Evolutionary conservation across 2,888 invertebrate genomes (phyloP), one percentile per base, ranked within the genome.

Genomic region (Nemotelus nigrinus): DNA sequence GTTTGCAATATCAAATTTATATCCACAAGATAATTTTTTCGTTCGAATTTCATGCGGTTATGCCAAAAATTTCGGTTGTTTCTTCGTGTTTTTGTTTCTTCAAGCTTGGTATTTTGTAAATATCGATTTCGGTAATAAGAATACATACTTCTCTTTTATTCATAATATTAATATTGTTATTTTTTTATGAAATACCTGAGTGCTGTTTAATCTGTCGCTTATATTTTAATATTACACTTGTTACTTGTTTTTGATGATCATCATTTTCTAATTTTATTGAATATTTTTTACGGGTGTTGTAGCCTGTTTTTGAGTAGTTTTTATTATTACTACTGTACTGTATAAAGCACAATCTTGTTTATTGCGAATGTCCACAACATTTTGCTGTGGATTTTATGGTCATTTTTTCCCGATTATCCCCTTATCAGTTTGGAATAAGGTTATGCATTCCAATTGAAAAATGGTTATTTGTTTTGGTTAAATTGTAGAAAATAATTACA

Each of bases 161-260:
- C 45, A 47, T 57, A 60, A 60, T 74, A 60, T 60, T 74, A 74
- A 74, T 74, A 74, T 74, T 72, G 60, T 10, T 58, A 41, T 58
- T 71, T 39, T 55, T 74, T 63, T 74, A 74, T 74, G 60, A 74
- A 74, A 74, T 74, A 74, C 74, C 74, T 74, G 74, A 74, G 74
- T 74, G 74, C 63, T 74, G 60, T 60, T 60, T 72, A 74, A 50
- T 74, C 74, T 48, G 74, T 74, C 45, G 60, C 48, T 74, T 74
- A 74, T 50, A 48, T 70, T 68, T 68, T 47, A 70, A 55, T 74
- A 63, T 60, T 63, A 74, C 74, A 63, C 57, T 60, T 50, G 41
- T 68, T 25, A 8, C 6, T 50, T 44, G n/a, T 10, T 48, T 43
- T 68, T 5, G n/a, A 6, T 48, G n/a, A 50, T 68, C 41, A 4